phyloP scores from a whole-genome alignment of 2,113 vertebrate species.

The Malurus elegans region DNA sequence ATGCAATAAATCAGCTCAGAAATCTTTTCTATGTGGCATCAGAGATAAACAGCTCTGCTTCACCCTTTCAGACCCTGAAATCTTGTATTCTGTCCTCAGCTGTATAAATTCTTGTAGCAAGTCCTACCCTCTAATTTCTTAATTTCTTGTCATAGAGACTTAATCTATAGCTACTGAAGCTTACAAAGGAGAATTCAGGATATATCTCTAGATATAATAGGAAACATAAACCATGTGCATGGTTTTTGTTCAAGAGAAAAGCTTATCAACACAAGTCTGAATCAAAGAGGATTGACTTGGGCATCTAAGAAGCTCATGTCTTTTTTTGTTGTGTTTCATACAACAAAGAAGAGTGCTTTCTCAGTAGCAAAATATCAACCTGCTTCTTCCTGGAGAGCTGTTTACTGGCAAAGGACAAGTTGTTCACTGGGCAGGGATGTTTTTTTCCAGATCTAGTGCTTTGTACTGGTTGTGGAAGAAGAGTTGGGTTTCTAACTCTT shows the following conservation, averaged over 20 bases:
- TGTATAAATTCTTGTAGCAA: neutral
- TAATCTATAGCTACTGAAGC: neutral
- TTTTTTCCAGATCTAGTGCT: neutral
- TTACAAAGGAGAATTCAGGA: neutral
- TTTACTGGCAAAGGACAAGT: neutral
- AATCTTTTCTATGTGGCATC: neutral
- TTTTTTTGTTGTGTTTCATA: neutral
- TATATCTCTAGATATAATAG: neutral
- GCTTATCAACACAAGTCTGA: neutral
- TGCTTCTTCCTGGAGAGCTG: neutral
- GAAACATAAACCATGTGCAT: neutral
- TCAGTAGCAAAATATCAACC: neutral
- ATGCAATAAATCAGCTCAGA: conserved; percentile 4
- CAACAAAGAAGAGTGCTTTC: neutral
- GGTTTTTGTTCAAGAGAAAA: neutral
- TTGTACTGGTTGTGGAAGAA: neutral
- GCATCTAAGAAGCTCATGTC: neutral
- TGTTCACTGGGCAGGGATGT: neutral
- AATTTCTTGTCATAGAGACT: neutral
- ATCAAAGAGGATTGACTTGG: neutral
- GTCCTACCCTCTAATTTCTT: neutral
- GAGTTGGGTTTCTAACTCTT: neutral
- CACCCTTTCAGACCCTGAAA: neutral
- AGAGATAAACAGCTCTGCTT: neutral
- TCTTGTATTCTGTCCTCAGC: neutral